Base-by-base conservation (phyloP, 2,888 invertebrate genomes). In the Micoletzkya japonica region DNA sequence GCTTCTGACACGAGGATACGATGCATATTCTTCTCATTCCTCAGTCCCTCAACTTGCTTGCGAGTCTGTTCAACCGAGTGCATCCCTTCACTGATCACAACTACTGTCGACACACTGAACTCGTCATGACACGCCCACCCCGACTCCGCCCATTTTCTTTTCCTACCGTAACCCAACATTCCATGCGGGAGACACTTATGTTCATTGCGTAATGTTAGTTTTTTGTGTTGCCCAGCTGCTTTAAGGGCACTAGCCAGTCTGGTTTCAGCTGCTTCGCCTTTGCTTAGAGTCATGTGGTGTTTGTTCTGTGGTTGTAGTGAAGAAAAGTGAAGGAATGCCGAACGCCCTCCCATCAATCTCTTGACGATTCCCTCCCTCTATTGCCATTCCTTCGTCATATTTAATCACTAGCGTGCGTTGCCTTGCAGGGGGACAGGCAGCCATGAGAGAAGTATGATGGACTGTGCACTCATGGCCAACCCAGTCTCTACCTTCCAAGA, bases 361-460 rank as follows among this genome's bases (percentile, higher is more conserved):
- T 24, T 39, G 39, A 10, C 7, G 39, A 39, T 10, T 39, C 58
- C 4, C 37, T 10, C 24, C n/a, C 10, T 10, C 26, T 39, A 17
- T 34, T 6, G 36, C 34, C n/a, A 36, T 14, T 37, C 26, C 36
- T 24, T 24, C n/a, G n/a, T n/a, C n/a, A n/a, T n/a, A n/a, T n/a
- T n/a, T n/a, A n/a, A n/a, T n/a, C n/a, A n/a, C n/a, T n/a, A n/a
- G n/a, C n/a, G n/a, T n/a, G n/a, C n/a, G n/a, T n/a, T n/a, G n/a
- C n/a, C 7, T 61, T 61, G 1, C n/a, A 61, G 61, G 3, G 39
- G 44, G 10, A 10, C 17, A 2, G 28, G 10, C 4, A 64, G 52
- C 26, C 39, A 64, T 64, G 64, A 52, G n/a, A 34, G 36, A 64
- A 52, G 34, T 64, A 64, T 64, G 64, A 64, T 52, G 64, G 64